Percentiles rank a stretch among this genome's conserved stretches.
Evolutionary conservation across 2,113 vertebrate species (phyloP).

Genomic region (Chrysochloris asiatica): DNA sequence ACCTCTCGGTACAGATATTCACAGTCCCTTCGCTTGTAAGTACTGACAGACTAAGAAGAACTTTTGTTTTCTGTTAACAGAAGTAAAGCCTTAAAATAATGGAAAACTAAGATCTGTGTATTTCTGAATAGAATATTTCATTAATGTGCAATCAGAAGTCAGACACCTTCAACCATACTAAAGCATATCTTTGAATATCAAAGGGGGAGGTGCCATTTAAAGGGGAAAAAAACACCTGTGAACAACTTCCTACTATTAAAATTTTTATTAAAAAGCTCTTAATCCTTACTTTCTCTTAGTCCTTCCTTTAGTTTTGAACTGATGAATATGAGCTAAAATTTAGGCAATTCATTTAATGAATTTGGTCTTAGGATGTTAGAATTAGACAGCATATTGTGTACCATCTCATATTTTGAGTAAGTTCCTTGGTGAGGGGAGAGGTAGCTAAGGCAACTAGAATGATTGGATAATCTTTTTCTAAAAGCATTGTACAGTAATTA

Average conservation of each 20-base stretch:
- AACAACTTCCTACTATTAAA: neutral
- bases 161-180: neutral
- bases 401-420: neutral
- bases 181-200: neutral
- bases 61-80: constrained; percentile 76
- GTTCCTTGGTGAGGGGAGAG: neutral
- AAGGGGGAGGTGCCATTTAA: neutral
- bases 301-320: constrained; percentile 16
- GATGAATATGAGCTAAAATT: neutral
- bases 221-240: neutral
- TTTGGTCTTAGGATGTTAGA: neutral
- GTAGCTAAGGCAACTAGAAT: neutral
- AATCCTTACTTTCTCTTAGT: neutral
- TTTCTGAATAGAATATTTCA: constrained; percentile 39
- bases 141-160: neutral
- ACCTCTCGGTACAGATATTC: constrained; percentile 99
- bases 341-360: constrained; percentile 36
- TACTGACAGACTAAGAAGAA: constrained; percentile 84
- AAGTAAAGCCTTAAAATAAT: constrained; percentile 58
- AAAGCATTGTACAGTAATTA: neutral
- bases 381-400: neutral
- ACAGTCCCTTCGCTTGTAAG: constrained; percentile 98
- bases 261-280: neutral
- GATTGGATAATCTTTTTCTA: neutral
- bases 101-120: constrained; percentile 64